Evolutionary conservation across 1,140 invertebrate genomes (phyloP).

Genomic region (Atta texana): DNA sequence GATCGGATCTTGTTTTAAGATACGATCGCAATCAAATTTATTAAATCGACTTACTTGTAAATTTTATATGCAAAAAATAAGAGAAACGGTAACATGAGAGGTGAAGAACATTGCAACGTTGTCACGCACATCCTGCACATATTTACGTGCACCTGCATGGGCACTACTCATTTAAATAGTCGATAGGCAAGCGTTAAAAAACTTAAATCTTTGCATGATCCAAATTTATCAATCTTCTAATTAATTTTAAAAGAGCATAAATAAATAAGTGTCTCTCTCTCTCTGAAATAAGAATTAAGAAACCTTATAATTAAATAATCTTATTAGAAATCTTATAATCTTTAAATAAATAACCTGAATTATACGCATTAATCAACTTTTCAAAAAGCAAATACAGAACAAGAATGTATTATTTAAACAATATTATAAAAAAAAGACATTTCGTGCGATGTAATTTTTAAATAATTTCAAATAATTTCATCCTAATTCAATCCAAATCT

Average conservation of each 20-base stretch:
- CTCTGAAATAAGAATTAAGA: background rate
- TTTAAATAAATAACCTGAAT: background rate
- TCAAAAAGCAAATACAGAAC: background rate
- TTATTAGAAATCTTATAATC: background rate
- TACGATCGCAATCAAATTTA: constrained; percentile 30
- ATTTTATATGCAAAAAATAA: constrained; percentile 18
- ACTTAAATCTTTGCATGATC: constrained; percentile 17
- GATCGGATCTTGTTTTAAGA: constrained; percentile 3
- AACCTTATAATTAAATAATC: constrained; percentile 5
- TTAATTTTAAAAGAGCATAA: background rate
- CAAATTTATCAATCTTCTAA: constrained; percentile 9
- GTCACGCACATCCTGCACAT: constrained; percentile 36
- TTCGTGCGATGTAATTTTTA: background rate
- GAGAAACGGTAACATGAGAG: background rate
- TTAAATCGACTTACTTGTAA: constrained; percentile 26
- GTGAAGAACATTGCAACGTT: constrained; percentile 16
- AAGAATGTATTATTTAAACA: background rate
- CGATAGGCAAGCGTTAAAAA: background rate
- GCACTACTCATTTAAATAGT: constrained; percentile 29
- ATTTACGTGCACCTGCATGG: background rate
- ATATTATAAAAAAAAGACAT: background rate
- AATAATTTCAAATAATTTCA: background rate
- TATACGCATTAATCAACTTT: background rate
- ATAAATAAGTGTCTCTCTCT: background rate
- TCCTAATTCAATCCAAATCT: background rate